These are phyloP conservation scores for Ammodramus savannarum DNA, from an alignment of 2,113 vertebrate species.

Conservation along the genomic window DNA sequence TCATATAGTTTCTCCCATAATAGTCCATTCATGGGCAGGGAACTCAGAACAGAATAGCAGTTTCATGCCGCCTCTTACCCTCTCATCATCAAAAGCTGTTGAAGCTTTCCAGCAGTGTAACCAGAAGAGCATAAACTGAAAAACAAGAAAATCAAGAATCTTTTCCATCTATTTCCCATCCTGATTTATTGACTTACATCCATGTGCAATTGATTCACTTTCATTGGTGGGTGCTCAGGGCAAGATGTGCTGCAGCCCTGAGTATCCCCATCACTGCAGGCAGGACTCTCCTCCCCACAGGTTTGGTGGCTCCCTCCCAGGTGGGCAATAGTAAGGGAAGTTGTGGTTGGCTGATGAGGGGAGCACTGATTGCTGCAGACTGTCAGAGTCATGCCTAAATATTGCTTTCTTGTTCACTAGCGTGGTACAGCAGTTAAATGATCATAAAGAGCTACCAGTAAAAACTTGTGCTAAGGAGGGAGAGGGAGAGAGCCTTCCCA, in stretches of 20 bases:
- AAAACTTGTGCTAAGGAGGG: background rate
- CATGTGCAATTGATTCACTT: background rate
- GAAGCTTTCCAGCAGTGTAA: background rate
- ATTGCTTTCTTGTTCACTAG: background rate
- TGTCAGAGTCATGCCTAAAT: background rate
- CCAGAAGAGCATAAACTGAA: background rate
- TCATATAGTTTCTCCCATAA: background rate
- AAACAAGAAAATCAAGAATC: background rate
- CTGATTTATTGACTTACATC: accelerated
- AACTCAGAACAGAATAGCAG: background rate
- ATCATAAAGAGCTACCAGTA: background rate
- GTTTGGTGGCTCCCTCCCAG: background rate
- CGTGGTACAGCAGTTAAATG: background rate
- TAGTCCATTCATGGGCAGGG: background rate
- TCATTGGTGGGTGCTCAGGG: background rate
- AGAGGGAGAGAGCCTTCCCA: background rate
- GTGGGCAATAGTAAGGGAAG: background rate
- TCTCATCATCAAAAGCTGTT: background rate
- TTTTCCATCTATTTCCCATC: background rate
- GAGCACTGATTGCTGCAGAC: background rate
- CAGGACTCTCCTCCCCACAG: background rate
- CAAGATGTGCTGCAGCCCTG: background rate
- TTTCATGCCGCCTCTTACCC: background rate
- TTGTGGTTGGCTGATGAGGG: background rate
- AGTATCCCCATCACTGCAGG: background rate